A percentile compares a stretch with the other conserved stretches of the same genome.
Conservation (phyloP, 1,140 invertebrate species). For the Metaphire vulgaris region DNA sequence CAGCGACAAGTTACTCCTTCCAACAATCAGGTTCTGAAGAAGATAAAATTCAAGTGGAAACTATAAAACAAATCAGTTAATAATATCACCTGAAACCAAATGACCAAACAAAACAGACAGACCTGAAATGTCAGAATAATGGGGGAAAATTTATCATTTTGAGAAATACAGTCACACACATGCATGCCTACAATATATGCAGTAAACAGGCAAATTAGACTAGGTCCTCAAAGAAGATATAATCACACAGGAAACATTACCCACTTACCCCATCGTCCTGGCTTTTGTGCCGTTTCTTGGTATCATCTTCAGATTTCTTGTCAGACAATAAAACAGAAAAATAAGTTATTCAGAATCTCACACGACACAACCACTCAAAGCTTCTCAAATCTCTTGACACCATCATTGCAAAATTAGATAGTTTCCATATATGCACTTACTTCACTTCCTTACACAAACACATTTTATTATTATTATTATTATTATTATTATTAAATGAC, state of each 20-base stretch:
- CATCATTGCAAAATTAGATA: no score
- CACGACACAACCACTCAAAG: not conserved
- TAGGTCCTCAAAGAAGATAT: no score
- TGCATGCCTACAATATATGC: no score
- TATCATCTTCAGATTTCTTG: slow-evolving; percentile 39
- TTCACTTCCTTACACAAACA: no score
- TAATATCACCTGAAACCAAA: slow-evolving; percentile 5
- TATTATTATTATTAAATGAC: no score
- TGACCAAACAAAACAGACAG: not conserved
- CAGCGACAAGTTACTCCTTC: not conserved
- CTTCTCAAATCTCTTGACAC: not conserved
- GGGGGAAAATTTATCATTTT: slow-evolving; percentile 29
- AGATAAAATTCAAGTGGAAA: no score
- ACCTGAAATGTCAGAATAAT: not conserved
- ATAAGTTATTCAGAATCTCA: not conserved
- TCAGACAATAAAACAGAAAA: slow-evolving; percentile 4
- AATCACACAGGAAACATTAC: no score
- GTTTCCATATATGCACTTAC: no score
- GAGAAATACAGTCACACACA: no score
- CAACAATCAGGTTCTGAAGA: not conserved
- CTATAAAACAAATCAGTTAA: no score
- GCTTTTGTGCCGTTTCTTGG: slow-evolving; percentile 40
- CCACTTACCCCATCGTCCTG: not conserved
- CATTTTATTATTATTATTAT: no score
- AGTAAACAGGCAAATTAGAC: no score